A percentile compares a stretch with the other conserved stretches of the same genome.
These are phyloP conservation scores for Augochlora pura DNA, from an alignment of 1,140 invertebrate species.

Conservation along the genomic window DNA sequence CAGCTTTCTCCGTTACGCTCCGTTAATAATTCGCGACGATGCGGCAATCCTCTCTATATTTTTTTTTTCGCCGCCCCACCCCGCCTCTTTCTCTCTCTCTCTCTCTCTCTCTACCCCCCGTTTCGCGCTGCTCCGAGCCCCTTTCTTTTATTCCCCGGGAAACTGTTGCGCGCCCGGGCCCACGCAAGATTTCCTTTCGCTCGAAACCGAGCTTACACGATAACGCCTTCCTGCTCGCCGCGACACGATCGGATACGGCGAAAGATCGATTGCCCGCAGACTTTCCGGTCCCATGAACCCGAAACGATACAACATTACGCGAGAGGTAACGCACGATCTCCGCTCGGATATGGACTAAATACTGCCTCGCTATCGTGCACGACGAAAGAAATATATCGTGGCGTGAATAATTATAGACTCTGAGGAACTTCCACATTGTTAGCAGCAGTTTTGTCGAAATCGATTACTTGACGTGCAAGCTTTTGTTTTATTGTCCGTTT, in stretches of 20 bases:
- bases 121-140: constrained; percentile 40
- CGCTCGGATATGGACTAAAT: too few relatives aligned
- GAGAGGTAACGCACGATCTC: too few relatives aligned
- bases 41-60: constrained; percentile 52
- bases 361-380: too few relatives aligned
- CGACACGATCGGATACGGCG: not conserved
- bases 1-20: constrained; percentile 78
- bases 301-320: not conserved
- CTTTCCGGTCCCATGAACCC: not conserved
- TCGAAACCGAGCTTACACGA: constrained; percentile 33
- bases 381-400: too few relatives aligned
- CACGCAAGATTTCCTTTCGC: constrained; percentile 72
- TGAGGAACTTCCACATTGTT: too few relatives aligned
- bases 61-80: too few relatives aligned
- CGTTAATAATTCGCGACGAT: constrained; percentile 73
- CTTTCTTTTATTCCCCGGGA: constrained; percentile 62
- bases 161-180: constrained; percentile 56
- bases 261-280: not conserved
- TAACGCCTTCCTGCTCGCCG: constrained; percentile 15
- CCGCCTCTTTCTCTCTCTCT: too few relatives aligned
- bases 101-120: constrained; percentile 32
- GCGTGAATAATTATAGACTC: too few relatives aligned
- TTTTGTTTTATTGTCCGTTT: too few relatives aligned
- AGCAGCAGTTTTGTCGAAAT: too few relatives aligned
- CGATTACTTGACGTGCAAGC: too few relatives aligned